A percentile compares a stretch with the other conserved stretches of the same genome.
These are phyloP conservation scores for Drosophila stalkeri DNA, from an alignment of 2,888 invertebrate genomes.

Conservation along the genomic window DNA sequence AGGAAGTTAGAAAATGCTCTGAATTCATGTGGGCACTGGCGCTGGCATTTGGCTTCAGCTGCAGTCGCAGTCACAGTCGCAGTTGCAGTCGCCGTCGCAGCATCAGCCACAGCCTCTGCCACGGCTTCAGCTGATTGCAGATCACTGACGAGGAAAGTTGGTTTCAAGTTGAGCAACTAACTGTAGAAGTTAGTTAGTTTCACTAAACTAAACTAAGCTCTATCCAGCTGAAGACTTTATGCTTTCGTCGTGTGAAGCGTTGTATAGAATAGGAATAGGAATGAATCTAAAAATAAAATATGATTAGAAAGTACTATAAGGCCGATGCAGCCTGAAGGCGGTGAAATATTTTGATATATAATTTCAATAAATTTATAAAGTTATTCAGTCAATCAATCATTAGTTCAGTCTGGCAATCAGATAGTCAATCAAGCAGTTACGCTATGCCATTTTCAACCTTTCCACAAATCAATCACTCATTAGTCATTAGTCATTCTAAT, in stretches of 20 bases:
- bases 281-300: neutral
- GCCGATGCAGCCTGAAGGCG: neutral
- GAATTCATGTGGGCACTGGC: constrained; percentile 68
- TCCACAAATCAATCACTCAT: neutral
- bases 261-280: neutral
- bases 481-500: no score
- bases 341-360: no score
- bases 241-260: neutral
- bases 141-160: constrained; percentile 42
- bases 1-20: constrained; percentile 80
- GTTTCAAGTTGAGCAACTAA: constrained; percentile 8
- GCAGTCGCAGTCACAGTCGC: neutral
- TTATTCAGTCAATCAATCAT: neutral
- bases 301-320: neutral
- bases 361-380: neutral
- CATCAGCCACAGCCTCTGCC: constrained; percentile 30
- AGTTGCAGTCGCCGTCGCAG: neutral
- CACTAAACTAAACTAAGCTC: constrained; percentile 18
- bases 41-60: constrained; percentile 57
- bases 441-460: neutral
- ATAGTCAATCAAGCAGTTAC: neutral
- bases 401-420: no score
- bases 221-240: neutral
- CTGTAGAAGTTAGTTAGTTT: constrained; percentile 24
- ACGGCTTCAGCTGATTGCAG: constrained; percentile 40